These are phyloP conservation scores for Limnephilus lunatus DNA, from an alignment of 2,888 invertebrate genomes.

Conservation along the genomic window DNA sequence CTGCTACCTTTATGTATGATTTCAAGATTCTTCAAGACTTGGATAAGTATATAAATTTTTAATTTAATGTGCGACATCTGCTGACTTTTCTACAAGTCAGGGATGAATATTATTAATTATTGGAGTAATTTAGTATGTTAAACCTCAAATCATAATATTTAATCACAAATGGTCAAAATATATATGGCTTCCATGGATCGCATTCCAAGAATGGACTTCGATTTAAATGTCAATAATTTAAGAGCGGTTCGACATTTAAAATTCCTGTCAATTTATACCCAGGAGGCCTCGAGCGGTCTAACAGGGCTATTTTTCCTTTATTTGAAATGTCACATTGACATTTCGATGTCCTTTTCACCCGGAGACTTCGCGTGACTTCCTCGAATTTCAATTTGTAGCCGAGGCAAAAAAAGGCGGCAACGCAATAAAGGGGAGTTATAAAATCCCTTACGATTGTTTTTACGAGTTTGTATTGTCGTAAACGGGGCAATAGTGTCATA, in stretches of 20 bases:
- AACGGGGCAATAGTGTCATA: conserved; percentile 59
- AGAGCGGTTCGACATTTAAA: background rate
- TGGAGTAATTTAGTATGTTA: too few relatives aligned
- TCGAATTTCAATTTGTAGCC: conserved; percentile 45
- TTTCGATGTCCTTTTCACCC: conserved; percentile 6
- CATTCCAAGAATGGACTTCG: background rate
- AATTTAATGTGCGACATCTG: too few relatives aligned
- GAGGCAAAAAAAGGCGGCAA: conserved; percentile 52
- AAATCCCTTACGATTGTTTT: conserved; percentile 66
- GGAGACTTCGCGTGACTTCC: conserved; percentile 18
- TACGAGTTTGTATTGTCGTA: conserved; percentile 66
- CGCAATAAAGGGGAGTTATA: conserved; percentile 62
- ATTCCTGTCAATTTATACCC: background rate
- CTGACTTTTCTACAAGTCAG: too few relatives aligned
- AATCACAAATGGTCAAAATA: too few relatives aligned
- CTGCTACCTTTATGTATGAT: too few relatives aligned
- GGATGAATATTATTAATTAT: too few relatives aligned
- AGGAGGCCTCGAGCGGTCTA: background rate
- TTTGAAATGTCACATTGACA: conserved; percentile 4
- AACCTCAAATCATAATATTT: too few relatives aligned
- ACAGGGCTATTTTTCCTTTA: conserved; percentile 20
- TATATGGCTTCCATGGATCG: too few relatives aligned
- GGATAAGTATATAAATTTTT: too few relatives aligned
- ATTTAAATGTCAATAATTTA: conserved; percentile 4
- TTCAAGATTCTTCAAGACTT: too few relatives aligned